Percentiles rank a stretch among this genome's conserved stretches.
Evolutionary conservation across 2,888 invertebrate genomes (phyloP).

Genomic region (Rotaria socialis): DNA sequence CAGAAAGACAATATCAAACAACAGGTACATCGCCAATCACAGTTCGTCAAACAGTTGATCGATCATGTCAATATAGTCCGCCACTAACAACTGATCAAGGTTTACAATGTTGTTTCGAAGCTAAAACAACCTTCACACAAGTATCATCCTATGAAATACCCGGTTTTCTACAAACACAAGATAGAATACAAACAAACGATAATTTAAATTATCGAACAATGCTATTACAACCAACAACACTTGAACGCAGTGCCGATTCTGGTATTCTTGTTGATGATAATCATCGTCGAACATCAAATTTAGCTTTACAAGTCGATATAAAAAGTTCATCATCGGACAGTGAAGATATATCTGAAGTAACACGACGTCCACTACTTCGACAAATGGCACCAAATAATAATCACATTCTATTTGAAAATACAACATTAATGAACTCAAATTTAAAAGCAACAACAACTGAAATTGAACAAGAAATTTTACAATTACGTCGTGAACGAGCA

Average conservation of each 20-base stretch:
- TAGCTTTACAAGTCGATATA: background rate
- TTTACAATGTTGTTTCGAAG: background rate
- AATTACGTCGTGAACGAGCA: slow-evolving; percentile 2
- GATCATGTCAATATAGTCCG: slow-evolving; percentile 19
- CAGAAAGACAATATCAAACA: background rate
- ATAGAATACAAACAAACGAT: slow-evolving; percentile 3
- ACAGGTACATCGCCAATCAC: background rate
- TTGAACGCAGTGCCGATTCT: slow-evolving; percentile 18
- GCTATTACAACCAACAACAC: background rate
- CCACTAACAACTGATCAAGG: background rate
- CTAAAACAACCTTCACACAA: background rate
- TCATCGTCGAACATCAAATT: background rate
- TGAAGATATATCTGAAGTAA: background rate
- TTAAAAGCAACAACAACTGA: background rate
- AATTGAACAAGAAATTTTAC: slow-evolving; percentile 6
- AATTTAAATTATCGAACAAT: background rate
- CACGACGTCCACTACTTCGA: background rate
- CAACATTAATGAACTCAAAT: background rate
- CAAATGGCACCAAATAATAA: background rate
- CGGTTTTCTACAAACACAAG: background rate
- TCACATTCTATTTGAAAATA: background rate
- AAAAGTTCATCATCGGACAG: slow-evolving; percentile 25
- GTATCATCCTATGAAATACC: background rate
- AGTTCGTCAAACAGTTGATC: background rate
- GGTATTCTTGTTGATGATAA: slow-evolving; percentile 30